Conservation (phyloP, 2,797 vertebrate genomes). For the Sebastes variabilis region DNA sequence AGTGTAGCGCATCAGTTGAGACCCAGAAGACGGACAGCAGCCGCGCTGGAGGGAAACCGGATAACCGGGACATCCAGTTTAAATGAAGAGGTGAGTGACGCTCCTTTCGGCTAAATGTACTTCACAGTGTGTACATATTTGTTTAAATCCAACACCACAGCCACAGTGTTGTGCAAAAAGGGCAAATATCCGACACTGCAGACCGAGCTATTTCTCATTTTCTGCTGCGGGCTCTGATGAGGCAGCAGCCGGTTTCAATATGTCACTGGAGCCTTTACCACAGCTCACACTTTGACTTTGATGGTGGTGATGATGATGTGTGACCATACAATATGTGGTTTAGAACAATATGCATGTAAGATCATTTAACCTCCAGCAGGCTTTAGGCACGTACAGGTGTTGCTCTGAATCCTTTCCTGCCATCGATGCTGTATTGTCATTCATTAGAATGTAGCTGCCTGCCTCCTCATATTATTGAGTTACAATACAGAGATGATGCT, state of each 20-base stretch:
- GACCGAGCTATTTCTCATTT: constrained; percentile 40
- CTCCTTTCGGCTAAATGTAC: not conserved
- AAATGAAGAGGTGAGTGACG: constrained; percentile 75
- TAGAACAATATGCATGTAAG: not conserved
- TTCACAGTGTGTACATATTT: constrained; percentile 1
- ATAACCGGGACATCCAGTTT: constrained; percentile 47
- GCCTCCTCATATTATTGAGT: not conserved
- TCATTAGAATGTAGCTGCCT: not conserved
- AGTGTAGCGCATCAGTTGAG: constrained; percentile 59
- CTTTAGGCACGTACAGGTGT: constrained; percentile 21
- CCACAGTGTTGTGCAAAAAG: not conserved
- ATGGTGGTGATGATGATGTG: constrained; percentile 8
- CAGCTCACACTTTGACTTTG: constrained; percentile 5
- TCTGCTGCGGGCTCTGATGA: constrained; percentile 46
- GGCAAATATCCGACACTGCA: constrained; percentile 51
- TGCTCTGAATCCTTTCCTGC: not conserved
- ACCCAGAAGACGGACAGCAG: constrained; percentile 27
- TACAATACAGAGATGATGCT: not conserved
- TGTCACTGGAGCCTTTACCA: constrained; percentile 18
- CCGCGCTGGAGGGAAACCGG: constrained; percentile 32
- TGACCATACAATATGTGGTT: not conserved
- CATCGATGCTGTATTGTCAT: not conserved
- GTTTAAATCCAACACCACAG: not conserved
- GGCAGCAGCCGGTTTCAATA: constrained; percentile 22
- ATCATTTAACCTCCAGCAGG: not conserved